Evolutionary conservation across 53 echinoderm and acorn worm species (phyloP).

Genomic region (Crossaster papposus): DNA sequence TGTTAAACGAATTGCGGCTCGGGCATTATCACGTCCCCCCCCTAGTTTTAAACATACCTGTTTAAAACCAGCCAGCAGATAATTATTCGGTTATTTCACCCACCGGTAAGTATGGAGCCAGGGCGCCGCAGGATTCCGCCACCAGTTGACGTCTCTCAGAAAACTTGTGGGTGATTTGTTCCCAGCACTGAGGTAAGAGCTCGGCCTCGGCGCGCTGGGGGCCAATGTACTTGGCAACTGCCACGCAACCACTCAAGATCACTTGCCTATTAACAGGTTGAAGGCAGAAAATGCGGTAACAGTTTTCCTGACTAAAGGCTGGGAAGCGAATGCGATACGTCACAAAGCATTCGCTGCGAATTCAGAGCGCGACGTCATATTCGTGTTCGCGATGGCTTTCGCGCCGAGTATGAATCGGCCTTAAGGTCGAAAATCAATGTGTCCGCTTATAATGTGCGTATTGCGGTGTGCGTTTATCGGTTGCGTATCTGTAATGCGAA

Average conservation of each 20-base stretch:
- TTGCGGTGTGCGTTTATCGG: no score
- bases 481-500: no score
- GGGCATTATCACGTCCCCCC: no score
- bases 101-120: constrained; percentile 92
- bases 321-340: background rate
- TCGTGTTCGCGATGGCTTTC: no score
- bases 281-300: background rate
- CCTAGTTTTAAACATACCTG: no score
- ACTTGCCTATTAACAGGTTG: constrained; percentile 67
- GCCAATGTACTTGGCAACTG: constrained; percentile 93
- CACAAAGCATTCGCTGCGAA: background rate
- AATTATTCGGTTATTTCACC: no score
- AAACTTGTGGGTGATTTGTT: constrained; percentile 96
- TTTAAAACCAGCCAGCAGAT: no score
- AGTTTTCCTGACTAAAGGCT: background rate
- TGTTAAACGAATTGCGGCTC: no score
- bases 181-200: constrained; percentile 98
- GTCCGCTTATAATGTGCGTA: no score
- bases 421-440: no score
- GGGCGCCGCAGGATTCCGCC: constrained; percentile 93
- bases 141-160: constrained; percentile 88
- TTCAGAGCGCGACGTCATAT: no score
- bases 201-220: constrained; percentile 85
- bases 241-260: constrained; percentile 92
- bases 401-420: no score